These are phyloP conservation scores for Hepsetus odoe DNA, from an alignment of 2,113 vertebrate species.

Conservation along the genomic window DNA sequence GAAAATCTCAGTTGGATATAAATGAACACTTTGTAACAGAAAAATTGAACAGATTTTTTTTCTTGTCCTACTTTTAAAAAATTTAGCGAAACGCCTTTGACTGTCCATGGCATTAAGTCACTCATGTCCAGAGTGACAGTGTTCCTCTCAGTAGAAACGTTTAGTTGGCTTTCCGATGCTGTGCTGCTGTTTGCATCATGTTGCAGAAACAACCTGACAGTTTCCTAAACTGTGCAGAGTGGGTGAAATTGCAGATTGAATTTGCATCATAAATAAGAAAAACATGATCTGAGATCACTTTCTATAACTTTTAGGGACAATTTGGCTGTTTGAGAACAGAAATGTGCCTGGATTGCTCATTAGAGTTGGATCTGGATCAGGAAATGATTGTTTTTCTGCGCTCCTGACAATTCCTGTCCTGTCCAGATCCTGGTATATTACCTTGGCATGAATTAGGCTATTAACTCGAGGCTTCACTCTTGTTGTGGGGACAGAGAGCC, in stretches of 20 bases:
- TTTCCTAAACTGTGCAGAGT: neutral
- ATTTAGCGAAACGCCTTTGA: neutral
- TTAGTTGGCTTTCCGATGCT: neutral
- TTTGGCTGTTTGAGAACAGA: neutral
- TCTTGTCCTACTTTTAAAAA: neutral
- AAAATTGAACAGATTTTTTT: too few species aligned
- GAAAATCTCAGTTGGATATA: neutral
- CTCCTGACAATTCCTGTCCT: slow-evolving; percentile 6
- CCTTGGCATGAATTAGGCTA: slow-evolving; percentile 62
- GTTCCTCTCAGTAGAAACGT: neutral
- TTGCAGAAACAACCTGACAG: slow-evolving; percentile 7
- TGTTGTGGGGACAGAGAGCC: slow-evolving; percentile 59
- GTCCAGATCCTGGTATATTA: slow-evolving; percentile 44
- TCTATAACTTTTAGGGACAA: slow-evolving; percentile 1
- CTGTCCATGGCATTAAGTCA: neutral
- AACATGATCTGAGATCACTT: neutral
- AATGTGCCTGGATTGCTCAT: neutral
- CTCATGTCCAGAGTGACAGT: neutral
- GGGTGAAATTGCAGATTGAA: neutral
- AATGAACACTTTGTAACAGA: too few species aligned
- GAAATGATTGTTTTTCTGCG: slow-evolving; percentile 3
- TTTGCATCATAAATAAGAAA: neutral
- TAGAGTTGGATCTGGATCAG: neutral
- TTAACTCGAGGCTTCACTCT: slow-evolving; percentile 64
- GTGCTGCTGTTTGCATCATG: slow-evolving; percentile 35